These are phyloP conservation scores for Thymelicus lineola DNA, from an alignment of 2,888 invertebrate species.

Conservation along the genomic window DNA sequence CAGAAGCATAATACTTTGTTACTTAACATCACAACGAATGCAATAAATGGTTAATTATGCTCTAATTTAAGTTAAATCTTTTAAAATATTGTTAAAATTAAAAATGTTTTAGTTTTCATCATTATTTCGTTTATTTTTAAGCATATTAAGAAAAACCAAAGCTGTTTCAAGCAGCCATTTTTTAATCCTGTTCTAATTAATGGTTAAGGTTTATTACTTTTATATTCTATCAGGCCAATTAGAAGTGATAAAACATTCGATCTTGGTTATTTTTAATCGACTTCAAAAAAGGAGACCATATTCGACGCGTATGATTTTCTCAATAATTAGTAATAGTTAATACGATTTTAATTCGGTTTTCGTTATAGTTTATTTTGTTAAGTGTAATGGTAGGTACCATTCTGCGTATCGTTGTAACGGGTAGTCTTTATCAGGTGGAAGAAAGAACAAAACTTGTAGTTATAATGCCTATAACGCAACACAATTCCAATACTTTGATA, in stretches of 20 bases:
- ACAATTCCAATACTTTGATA: no score
- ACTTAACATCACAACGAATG: background rate
- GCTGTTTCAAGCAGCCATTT: conserved; percentile 23
- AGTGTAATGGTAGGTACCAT: no score
- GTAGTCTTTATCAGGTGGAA: no score
- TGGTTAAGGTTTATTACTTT: conserved; percentile 25
- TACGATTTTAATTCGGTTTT: no score
- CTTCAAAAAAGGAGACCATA: background rate
- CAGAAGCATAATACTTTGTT: background rate
- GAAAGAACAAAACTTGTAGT: no score
- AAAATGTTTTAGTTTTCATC: background rate
- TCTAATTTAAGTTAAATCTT: background rate
- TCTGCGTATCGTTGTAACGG: no score
- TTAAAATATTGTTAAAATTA: background rate
- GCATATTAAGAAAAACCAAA: conserved; percentile 5
- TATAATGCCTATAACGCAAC: no score
- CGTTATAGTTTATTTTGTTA: no score
- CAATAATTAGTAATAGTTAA: no score
- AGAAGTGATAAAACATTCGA: background rate
- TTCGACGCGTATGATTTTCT: no score
- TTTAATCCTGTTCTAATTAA: conserved; percentile 13
- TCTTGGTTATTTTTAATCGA: background rate
- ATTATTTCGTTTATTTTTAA: background rate
- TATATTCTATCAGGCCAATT: conserved; percentile 1
- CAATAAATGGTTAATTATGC: background rate